Base-by-base conservation (phyloP, 2,888 invertebrate genomes). In the Blera fallax region DNA sequence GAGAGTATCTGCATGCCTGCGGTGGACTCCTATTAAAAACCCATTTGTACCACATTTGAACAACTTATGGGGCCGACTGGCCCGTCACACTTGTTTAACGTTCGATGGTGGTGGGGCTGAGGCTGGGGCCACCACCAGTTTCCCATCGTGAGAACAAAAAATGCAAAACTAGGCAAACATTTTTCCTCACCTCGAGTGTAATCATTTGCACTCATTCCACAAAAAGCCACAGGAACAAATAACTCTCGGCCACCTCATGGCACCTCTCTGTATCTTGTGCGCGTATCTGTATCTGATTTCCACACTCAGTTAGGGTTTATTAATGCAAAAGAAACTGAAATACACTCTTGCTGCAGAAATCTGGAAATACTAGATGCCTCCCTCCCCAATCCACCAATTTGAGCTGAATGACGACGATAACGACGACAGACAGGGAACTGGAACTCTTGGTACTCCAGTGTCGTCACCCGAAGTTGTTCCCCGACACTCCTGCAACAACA, bases 321-420 rank as follows among this genome's bases (percentile, higher is more conserved):
- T 74, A 64, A 74, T 34, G 45, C 32, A 65, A 74, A 74, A 32
- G 21, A 37, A 70, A 70, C 34, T 45, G 14, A 73, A 62, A 62
- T 60, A 34, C 45, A 65, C 56, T 65, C 43, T 37, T 40, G 60
- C 60, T 65, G 65, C 56, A 65, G 21, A 74, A 34, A 67, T 76
- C 76, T 52, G 60, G 77, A 69, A 77, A 77, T 77, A 77, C 77
- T 69, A 77, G 77, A 67, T 67, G 76, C 29, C 76, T n/a, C n/a
- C n/a, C n/a, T n/a, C 40, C 34, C 58, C 58, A 58, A 50, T 67
- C n/a, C n/a, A n/a, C n/a, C n/a, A n/a, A 14, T 16, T 6, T 2
- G 73, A 27, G 18, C 60, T n/a, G 64, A 60, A 29, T 58, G 58
- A 50, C 32, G 50, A 18, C 43, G 60, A 60, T 34, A 32, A 16